Percentiles rank a stretch among this genome's conserved stretches.
Conservation (phyloP, 2,888 invertebrate genomes). For the Spisula solida region DNA sequence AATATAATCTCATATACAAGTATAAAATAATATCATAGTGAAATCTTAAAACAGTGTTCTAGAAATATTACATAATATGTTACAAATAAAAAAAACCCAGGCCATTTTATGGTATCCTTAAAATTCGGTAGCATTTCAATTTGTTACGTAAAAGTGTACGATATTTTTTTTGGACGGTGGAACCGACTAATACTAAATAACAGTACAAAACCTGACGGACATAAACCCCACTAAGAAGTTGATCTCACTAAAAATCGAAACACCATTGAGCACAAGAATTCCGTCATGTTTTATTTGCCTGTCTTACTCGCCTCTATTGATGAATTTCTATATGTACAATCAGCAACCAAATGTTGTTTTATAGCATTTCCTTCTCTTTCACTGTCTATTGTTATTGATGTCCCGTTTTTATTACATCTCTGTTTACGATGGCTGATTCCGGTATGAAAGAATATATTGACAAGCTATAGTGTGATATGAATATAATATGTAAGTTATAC, state of each 20-base stretch:
- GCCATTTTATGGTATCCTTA: too few species aligned
- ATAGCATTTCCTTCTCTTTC: conserved; percentile 13
- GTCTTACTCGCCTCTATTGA: background rate
- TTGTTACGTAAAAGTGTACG: too few species aligned
- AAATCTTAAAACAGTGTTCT: too few species aligned
- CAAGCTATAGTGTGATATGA: background rate
- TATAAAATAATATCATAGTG: too few species aligned
- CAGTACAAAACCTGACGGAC: too few species aligned
- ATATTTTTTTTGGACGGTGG: too few species aligned
- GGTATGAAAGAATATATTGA: conserved; percentile 23
- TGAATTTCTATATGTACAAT: conserved; percentile 10
- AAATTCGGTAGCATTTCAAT: too few species aligned
- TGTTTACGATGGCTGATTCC: conserved; percentile 16
- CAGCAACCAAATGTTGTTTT: conserved; percentile 5
- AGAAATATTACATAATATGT: too few species aligned
- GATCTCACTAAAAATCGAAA: background rate
- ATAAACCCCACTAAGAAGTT: too few species aligned
- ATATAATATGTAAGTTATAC: background rate
- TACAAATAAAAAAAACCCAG: too few species aligned
- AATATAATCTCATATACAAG: too few species aligned
- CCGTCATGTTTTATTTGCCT: background rate
- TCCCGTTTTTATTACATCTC: conserved; percentile 17
- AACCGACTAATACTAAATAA: too few species aligned
- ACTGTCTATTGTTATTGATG: conserved; percentile 10
- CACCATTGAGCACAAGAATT: background rate